A percentile compares a stretch with the other conserved stretches of the same genome.
Conservation (phyloP, 2,797 vertebrate species). For the Sebastes oblongus region DNA sequence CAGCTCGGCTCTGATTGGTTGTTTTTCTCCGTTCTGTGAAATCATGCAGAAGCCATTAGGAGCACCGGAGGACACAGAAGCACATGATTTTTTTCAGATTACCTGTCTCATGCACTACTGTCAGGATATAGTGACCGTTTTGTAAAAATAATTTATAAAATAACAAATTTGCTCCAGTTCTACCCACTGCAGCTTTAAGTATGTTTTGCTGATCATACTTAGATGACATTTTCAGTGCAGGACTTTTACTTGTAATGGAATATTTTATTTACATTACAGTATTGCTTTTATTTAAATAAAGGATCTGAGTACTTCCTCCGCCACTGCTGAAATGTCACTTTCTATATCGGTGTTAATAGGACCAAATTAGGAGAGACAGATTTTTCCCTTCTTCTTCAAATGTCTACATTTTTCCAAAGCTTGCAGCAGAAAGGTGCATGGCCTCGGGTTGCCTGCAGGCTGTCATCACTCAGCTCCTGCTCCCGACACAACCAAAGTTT, state of each 20-base stretch:
- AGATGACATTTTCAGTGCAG: not conserved
- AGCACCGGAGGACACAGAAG: too few relatives aligned
- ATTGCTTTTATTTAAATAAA: not conserved
- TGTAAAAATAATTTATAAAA: too few relatives aligned
- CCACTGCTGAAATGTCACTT: not conserved
- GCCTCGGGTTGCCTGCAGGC: conserved; percentile 69
- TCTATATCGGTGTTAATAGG: not conserved
- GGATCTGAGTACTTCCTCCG: not conserved
- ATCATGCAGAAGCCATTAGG: too few relatives aligned
- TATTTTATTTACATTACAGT: not conserved
- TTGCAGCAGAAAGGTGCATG: conserved; percentile 27
- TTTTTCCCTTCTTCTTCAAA: conserved; percentile 35
- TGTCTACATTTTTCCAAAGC: conserved; percentile 21
- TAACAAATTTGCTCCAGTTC: too few relatives aligned
- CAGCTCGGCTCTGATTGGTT: too few relatives aligned
- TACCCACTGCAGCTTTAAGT: too few relatives aligned
- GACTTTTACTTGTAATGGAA: not conserved
- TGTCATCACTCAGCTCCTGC: conserved; percentile 31
- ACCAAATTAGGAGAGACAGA: not conserved
- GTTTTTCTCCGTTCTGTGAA: too few relatives aligned
- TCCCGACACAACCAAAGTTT: conserved; percentile 47
- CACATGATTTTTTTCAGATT: too few relatives aligned
- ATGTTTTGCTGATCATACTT: not conserved
- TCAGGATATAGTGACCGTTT: too few relatives aligned
- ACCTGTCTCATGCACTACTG: too few relatives aligned